Base-by-base conservation (phyloP, 2,888 invertebrate genomes). In the Spodoptera exigua region DNA sequence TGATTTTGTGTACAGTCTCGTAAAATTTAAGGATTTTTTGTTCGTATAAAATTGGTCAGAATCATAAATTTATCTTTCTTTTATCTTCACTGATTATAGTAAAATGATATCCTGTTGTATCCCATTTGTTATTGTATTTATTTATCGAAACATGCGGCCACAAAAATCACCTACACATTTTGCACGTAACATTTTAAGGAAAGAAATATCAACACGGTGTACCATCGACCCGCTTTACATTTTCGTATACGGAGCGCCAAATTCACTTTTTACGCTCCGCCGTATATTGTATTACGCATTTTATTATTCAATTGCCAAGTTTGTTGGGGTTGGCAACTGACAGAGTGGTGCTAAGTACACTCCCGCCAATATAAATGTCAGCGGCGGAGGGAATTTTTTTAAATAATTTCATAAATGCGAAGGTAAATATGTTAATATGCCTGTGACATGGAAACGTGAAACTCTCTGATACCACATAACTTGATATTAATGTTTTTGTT, bases 251-350 rank as follows among this genome's bases (percentile, higher is more conserved):
- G 59, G 7, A 13, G 40, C 49, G 13, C 16, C 43, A 41, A 61
- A 49, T 61, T 61, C 13, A 46, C 13, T 21, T 60, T 65, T 66
- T 41, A 52, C 67, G 55, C 55, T 46, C 21, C 49, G 37, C 17
- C 40, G 52, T 59, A 52, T 60, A 67, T 67, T 64, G 61, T 64
- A 67, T 67, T 67, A 67, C 56, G 63, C 43, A 46, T 70, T 67
- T 70, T 68, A 68, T 68, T 63, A 62, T 70, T 68, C 70, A 63
- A 68, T 68, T 68, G 70, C 64, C 64, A 63, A 48, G 63, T 67
- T 40, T 52, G 63, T 57, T 39, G 39, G 63, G 41, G 62, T 55
- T 69, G 70, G 49, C 49, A 44, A 51, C 41, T 70, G 70, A 63
- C 70, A 14, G 57, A 70, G 70, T 66, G 66, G 34, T 47, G 43